Base-by-base conservation (phyloP, 2,888 invertebrate species). In the Diloba caeruleocephala region DNA sequence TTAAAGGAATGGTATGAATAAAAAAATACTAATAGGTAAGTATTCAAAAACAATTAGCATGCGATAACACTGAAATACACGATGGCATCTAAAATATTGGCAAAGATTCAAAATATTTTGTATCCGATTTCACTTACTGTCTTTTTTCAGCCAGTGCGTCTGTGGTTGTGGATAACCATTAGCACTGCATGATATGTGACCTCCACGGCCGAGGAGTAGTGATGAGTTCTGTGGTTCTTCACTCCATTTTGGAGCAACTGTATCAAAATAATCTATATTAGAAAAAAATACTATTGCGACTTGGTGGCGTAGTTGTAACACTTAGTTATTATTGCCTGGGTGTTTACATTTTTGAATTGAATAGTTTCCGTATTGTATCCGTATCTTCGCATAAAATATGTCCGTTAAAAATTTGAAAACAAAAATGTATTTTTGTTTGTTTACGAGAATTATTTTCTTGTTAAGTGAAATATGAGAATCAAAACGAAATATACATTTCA, bases 141-240 rank as follows among this genome's bases (percentile, higher is more conserved):
- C 95, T 80, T 96, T 96, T 82, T 96, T 96, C 73, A 96, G 90
- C 96, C 96, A 96, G 72, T 95, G 95, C 52, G 96, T 95, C 76
- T 95, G 94, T 0, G 97, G 97, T 76, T 95, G 95, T 1, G 97
- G 97, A 84, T 96, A 97, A n/a, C 97, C 97, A 71, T 95, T 96
- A 0, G 97, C 97, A 71, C 95, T 95, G 84, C 97, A 97, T 50
- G 96, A 95, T 75, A 97, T 94, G 65, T 95, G 94, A 28, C 96
- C 95, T 69, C 95, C 94, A 77, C 96, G 94, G 41, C 97, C 97
- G n/a, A 96, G 92, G 56, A 97, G 94, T 32, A 96, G 94, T 25
- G 96, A 96, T 17, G 95, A 95, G 81, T 97, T 96, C 74, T 95
- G 95, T 1, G 96, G 97, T 79, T 97, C 97, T 62, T 96, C 94